phyloP scores from a whole-genome alignment of 2,888 invertebrate species.

The Netelia inedita region DNA sequence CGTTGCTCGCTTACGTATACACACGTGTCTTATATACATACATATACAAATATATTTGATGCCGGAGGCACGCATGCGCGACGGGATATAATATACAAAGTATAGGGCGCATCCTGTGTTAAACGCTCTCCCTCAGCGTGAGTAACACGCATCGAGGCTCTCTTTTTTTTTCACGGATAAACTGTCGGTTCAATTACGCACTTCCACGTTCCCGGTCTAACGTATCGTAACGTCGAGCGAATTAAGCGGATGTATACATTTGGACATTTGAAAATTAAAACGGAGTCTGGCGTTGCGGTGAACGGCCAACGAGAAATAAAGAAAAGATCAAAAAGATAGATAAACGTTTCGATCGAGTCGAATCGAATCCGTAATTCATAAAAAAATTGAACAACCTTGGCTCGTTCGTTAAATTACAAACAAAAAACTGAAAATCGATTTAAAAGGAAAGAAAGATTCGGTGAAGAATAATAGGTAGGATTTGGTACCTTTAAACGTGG shows the following conservation, averaged over 20 bases:
- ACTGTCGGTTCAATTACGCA: constrained; percentile 45
- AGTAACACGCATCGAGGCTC: constrained; percentile 46
- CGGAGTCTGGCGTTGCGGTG: neutral
- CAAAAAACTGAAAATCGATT: constrained; percentile 7
- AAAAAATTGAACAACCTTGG: too few species aligned
- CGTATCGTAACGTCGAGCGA: constrained; percentile 4
- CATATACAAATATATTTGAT: neutral
- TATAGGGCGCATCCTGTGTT: constrained; percentile 60
- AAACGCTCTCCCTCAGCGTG: constrained; percentile 54
- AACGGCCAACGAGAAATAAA: too few species aligned
- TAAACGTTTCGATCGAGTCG: too few species aligned
- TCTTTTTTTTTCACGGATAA: constrained; percentile 33
- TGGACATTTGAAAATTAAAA: neutral
- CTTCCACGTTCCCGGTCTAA: constrained; percentile 26
- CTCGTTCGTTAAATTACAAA: neutral
- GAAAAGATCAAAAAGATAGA: too few species aligned
- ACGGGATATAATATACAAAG: constrained; percentile 56
- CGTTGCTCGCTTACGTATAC: neutral
- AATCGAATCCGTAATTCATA: too few species aligned
- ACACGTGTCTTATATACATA: constrained; percentile 3
- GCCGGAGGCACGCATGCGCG: constrained; percentile 43
- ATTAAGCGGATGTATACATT: constrained; percentile 7
- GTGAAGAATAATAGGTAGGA: neutral
- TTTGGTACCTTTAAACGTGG: constrained; percentile 51
- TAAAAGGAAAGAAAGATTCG: constrained; percentile 10